Base-by-base conservation (phyloP, 1,140 invertebrate species). In the Trachymyrmex cornetzi region DNA sequence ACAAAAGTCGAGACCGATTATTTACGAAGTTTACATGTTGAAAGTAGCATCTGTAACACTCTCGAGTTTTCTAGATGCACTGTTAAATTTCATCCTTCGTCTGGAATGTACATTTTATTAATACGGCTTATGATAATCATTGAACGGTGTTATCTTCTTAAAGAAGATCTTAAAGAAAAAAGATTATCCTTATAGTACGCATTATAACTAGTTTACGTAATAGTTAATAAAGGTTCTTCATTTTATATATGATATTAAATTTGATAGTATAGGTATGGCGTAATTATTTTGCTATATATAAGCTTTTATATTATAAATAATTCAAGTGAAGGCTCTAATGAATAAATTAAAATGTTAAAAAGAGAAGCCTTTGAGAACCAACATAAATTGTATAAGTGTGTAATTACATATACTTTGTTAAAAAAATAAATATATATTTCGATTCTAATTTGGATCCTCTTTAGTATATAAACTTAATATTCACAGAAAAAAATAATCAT, bases 1-100 rank as follows among this genome's bases (percentile, higher is more conserved):
- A 63, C 38, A 34, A 50, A 57, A 81, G 6, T 38, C 16, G 34
- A 44, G 6, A 72, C 19, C 2, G 44, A 72, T 82, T 67, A 72
- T 48, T 16, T 22, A 50, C 44, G 4, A 55, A n/a, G 11, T 12
- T 11, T 19, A 34, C 34, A 24, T 11, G 7, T 34, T 50, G 44
- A 12, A 80, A 22, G 3, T 30, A 66, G 22, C n/a, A 22, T 5
- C 22, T 77, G 34, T 34, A 30, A 61, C 16, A 34, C n/a, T 55
- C 30, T 34, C 5, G 30, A 48, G 7, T 57, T 44, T 69, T 44
- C 3, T 48, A 44, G 16, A 55, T 14, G 57, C 22, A 71, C 14
- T 57, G 14, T 38, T 71, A 55, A 11, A 81, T 30, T 44, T 27
- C 59, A 27, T 7, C 24, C 24, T 67, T 48, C 4, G 1, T 27